Evolutionary conservation across 2,888 invertebrate genomes (phyloP).

Genomic region (Folsomia candida): DNA sequence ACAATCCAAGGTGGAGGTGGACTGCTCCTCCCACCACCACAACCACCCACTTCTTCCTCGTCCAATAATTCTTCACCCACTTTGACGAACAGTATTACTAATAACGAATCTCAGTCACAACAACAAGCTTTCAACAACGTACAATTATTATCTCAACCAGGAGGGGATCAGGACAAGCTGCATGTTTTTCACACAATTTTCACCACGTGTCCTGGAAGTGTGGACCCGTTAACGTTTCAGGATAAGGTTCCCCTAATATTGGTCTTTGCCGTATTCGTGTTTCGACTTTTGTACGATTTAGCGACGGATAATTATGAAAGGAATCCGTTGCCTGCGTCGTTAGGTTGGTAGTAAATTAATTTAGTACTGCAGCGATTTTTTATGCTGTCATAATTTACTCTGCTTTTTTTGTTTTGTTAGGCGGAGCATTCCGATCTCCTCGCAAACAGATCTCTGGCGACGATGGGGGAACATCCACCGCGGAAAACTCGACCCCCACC

Average conservation of each 20-base stretch:
- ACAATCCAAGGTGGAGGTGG: background rate
- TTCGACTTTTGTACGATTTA: slow-evolving; percentile 88
- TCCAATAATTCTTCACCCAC: background rate
- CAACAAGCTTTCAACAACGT: background rate
- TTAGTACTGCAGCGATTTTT: too few species aligned
- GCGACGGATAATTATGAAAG: slow-evolving; percentile 88
- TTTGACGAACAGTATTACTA: background rate
- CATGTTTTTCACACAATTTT: slow-evolving; percentile 46
- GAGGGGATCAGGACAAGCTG: slow-evolving; percentile 26
- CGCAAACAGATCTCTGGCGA: slow-evolving; percentile 53
- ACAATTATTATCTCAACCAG: slow-evolving; percentile 1
- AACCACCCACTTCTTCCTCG: background rate
- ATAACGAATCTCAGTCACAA: background rate
- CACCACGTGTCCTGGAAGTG: slow-evolving; percentile 28
- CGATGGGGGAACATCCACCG: slow-evolving; percentile 43
- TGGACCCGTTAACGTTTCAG: slow-evolving; percentile 61
- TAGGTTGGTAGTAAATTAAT: too few species aligned
- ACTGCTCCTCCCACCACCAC: background rate
- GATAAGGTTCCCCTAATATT: slow-evolving; percentile 73
- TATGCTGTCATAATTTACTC: too few species aligned
- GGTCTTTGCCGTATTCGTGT: slow-evolving; percentile 77
- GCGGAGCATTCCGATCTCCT: slow-evolving; percentile 40
- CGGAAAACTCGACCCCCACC: slow-evolving; percentile 20
- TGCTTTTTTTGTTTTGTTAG: too few species aligned
- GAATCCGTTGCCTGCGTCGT: slow-evolving; percentile 25